Percentiles rank a stretch among this genome's conserved stretches.
phyloP scores from a whole-genome alignment of 1,140 invertebrate genomes.

The Choristoneura fumiferana region DNA sequence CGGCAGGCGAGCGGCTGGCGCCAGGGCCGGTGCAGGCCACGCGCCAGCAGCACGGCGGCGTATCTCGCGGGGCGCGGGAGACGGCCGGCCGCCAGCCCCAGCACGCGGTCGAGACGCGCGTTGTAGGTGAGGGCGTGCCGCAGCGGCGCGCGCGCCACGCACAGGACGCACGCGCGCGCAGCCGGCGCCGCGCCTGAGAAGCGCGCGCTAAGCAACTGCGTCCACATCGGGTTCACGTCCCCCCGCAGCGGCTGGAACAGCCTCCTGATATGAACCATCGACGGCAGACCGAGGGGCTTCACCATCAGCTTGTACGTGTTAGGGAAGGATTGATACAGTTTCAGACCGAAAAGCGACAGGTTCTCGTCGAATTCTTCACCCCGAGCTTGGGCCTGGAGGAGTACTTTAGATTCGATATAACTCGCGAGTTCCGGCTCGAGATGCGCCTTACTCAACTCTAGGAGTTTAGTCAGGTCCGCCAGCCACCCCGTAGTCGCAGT shows the following conservation, averaged over 20 bases:
- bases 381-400: not conserved
- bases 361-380: not conserved
- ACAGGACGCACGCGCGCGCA: not conserved
- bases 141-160: not conserved
- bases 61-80: not conserved
- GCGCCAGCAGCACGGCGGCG: not conserved
- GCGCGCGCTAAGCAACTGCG: not conserved
- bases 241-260: not conserved
- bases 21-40: not conserved
- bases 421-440: not conserved
- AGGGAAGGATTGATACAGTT: not conserved
- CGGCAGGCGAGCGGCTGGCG: not conserved
- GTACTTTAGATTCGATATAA: not conserved
- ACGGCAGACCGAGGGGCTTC: not conserved
- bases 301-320: not conserved
- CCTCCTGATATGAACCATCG: not conserved
- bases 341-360: not conserved
- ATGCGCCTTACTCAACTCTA: not conserved
- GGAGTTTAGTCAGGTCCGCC: not conserved
- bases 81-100: not conserved
- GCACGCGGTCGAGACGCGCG: not conserved
- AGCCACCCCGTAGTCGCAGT: not conserved
- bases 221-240: not conserved
- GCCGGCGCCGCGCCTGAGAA: not conserved
- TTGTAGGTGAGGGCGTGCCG: not conserved